Conservation (phyloP, 1,140 invertebrate genomes). For the Phthorimaea operculella region DNA sequence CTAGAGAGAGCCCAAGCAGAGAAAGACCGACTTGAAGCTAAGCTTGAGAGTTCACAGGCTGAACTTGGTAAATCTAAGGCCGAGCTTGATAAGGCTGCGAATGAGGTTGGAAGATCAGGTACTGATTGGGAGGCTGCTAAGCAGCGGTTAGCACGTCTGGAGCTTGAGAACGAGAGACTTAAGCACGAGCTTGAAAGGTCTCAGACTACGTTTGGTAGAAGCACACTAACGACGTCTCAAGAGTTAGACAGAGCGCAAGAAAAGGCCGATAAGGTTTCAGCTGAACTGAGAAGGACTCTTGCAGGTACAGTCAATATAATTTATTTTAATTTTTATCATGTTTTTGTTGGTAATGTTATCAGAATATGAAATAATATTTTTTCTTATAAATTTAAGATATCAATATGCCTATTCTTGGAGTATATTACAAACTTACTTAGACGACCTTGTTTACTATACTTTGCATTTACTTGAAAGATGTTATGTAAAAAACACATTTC, state of each 20-base stretch:
- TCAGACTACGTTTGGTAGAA: slow-evolving; percentile 82
- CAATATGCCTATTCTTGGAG: too few species aligned
- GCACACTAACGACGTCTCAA: slow-evolving; percentile 77
- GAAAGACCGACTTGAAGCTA: slow-evolving; percentile 90
- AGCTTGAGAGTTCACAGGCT: slow-evolving; percentile 91
- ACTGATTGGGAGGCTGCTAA: slow-evolving; percentile 91
- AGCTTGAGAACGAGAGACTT: slow-evolving; percentile 90
- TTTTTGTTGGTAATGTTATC: too few species aligned
- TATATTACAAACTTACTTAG: too few species aligned
- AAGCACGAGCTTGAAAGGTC: slow-evolving; percentile 87
- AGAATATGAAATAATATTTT: too few species aligned
- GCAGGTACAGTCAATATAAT: slow-evolving; percentile 30
- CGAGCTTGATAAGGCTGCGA: slow-evolving; percentile 90
- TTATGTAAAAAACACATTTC: too few species aligned
- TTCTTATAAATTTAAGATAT: too few species aligned
- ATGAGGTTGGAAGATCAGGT: slow-evolving; percentile 87
- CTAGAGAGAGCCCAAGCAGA: slow-evolving; percentile 88
- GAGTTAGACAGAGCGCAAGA: slow-evolving; percentile 88
- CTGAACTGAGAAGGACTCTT: slow-evolving; percentile 86
- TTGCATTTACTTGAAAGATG: too few species aligned
- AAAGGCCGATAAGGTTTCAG: slow-evolving; percentile 83
- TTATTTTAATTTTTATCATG: too few species aligned
- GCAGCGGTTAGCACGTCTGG: slow-evolving; percentile 84
- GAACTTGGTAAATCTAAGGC: slow-evolving; percentile 94
- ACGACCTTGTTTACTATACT: too few species aligned